phyloP scores from a whole-genome alignment of 2,888 invertebrate genomes.

The Agrotis exclamationis region DNA sequence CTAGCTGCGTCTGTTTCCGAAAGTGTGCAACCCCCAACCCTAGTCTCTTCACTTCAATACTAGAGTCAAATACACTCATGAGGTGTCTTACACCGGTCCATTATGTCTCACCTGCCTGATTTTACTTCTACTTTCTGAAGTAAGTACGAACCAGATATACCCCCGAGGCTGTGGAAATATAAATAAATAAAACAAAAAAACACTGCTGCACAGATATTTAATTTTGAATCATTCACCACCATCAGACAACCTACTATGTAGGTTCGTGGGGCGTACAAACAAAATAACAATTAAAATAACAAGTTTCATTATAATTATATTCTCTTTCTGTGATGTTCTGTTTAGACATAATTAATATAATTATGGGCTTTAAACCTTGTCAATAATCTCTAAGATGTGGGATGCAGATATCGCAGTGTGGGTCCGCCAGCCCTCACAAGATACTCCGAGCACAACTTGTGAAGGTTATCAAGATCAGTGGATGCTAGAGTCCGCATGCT shows the following conservation, averaged over 20 bases:
- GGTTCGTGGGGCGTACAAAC: background rate
- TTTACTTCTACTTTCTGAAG: background rate
- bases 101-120: background rate
- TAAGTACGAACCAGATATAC: background rate
- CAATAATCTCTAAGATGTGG: background rate
- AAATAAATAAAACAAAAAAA: background rate
- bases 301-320: too few species aligned
- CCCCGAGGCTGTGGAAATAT: background rate
- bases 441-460: background rate
- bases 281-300: background rate
- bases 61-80: too few species aligned
- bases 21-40: too few species aligned
- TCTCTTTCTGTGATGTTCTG: too few species aligned
- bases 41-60: too few species aligned
- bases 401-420: background rate
- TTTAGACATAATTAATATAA: too few species aligned
- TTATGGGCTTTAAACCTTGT: background rate
- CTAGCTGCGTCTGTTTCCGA: too few species aligned
- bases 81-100: too few species aligned
- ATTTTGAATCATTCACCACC: background rate
- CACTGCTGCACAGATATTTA: background rate
- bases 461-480: background rate
- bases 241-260: background rate
- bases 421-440: background rate
- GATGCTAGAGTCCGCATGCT: background rate